A percentile compares a stretch with the other conserved stretches of the same genome.
phyloP scores from a whole-genome alignment of 92 coral and sea anemone species.

The Zoanthus sansibaricus region DNA sequence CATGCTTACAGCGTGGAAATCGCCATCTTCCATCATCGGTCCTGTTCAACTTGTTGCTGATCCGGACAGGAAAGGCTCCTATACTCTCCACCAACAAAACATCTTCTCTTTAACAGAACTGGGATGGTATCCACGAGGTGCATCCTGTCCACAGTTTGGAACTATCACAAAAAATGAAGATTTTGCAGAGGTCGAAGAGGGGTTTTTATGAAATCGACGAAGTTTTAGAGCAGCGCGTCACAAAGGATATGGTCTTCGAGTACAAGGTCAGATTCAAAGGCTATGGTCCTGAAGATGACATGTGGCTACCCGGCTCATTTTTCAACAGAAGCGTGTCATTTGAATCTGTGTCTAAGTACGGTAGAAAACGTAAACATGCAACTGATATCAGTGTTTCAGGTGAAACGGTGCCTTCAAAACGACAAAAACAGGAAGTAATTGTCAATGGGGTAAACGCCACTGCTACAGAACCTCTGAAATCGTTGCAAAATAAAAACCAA shows the following conservation, averaged over 20 bases:
- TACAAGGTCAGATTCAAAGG: conserved; percentile 65
- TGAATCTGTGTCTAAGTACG: neutral
- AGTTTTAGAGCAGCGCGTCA: conserved; percentile 43
- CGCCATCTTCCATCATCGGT: conserved; percentile 36
- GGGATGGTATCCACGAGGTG: conserved; percentile 1
- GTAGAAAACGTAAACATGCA: neutral
- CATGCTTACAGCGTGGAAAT: conserved; percentile 51
- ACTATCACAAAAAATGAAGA: neutral
- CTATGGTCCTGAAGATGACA: conserved; percentile 62
- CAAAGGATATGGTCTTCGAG: conserved; percentile 27
- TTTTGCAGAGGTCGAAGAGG: conserved; percentile 42
- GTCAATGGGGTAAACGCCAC: neutral
- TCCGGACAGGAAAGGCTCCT: conserved; percentile 24
- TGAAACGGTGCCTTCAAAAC: neutral
- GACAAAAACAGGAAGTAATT: neutral
- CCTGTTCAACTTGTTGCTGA: conserved; percentile 38
- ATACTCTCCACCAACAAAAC: neutral
- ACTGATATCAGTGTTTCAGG: neutral
- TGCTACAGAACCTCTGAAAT: neutral
- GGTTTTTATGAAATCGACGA: conserved; percentile 61
- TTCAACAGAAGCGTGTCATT: conserved; percentile 56
- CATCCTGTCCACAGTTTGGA: neutral
- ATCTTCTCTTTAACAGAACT: neutral
- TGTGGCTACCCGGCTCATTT: conserved; percentile 65
- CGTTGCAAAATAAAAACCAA: neutral